Conservation (phyloP, 2,888 invertebrate genomes). For the Idaea dimidiata region DNA sequence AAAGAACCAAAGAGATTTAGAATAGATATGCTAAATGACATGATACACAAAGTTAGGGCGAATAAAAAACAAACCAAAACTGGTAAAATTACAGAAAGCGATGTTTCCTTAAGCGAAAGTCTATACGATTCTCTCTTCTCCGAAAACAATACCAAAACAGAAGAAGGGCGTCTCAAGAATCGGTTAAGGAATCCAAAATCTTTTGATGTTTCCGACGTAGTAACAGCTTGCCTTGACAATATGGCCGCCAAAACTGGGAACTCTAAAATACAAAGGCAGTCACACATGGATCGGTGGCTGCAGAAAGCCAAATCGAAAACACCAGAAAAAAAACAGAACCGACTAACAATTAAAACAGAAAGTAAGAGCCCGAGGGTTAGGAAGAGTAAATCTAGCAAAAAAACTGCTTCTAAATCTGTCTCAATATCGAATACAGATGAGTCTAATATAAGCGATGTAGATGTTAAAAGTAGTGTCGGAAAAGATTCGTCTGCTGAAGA, state of each 20-base stretch:
- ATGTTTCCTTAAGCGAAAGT: slow-evolving; percentile 72
- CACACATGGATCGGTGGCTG: slow-evolving; percentile 77
- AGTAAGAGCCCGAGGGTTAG: slow-evolving; percentile 1
- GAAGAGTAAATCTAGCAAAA: not conserved
- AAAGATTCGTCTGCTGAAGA: not conserved
- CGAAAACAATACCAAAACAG: slow-evolving; percentile 58
- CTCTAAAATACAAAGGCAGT: slow-evolving; percentile 71
- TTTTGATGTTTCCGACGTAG: slow-evolving; percentile 70
- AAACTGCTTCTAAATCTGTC: not conserved
- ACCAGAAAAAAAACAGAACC: slow-evolving; percentile 60
- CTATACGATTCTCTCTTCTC: slow-evolving; percentile 72
- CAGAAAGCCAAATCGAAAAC: slow-evolving; percentile 77
- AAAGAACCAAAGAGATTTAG: slow-evolving; percentile 79
- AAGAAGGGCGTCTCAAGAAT: slow-evolving; percentile 51
- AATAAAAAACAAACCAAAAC: slow-evolving; percentile 48
- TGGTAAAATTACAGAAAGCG: slow-evolving; percentile 61
- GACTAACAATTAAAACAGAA: not conserved
- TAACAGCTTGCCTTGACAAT: slow-evolving; percentile 72
- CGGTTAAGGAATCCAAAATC: slow-evolving; percentile 53
- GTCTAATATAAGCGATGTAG: not conserved
- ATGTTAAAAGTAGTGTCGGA: not conserved
- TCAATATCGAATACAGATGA: not conserved
- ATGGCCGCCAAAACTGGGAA: slow-evolving; percentile 76
- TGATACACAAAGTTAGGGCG: slow-evolving; percentile 49
- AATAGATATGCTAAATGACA: slow-evolving; percentile 72